These are phyloP conservation scores for Esperia sulphurella DNA, from an alignment of 2,888 invertebrate genomes.

Conservation along the genomic window DNA sequence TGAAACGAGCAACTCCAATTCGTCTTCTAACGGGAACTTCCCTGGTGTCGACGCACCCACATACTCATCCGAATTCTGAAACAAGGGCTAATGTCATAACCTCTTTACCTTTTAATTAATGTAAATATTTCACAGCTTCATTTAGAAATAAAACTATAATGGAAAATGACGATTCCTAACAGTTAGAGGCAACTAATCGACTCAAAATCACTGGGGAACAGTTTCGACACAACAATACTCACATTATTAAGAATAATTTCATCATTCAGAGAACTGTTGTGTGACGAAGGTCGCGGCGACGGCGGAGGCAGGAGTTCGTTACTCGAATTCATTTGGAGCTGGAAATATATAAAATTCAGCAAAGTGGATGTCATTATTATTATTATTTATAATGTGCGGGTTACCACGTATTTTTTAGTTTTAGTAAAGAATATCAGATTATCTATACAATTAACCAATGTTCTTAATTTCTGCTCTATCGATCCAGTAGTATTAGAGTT, in stretches of 20 bases:
- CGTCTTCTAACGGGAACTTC: slow-evolving; percentile 72
- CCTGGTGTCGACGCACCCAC: slow-evolving; percentile 73
- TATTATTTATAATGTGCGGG: no score
- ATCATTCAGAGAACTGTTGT: slow-evolving; percentile 56
- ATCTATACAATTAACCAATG: no score
- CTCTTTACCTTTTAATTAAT: no score
- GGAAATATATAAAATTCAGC: slow-evolving; percentile 15
- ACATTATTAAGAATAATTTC: slow-evolving; percentile 60
- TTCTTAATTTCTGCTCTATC: no score
- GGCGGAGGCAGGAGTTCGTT: slow-evolving; percentile 67
- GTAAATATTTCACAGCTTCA: no score
- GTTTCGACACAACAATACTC: slow-evolving; percentile 15
- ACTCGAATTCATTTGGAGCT: slow-evolving; percentile 61
- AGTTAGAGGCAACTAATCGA: background rate
- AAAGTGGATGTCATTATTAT: no score
- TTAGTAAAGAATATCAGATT: no score
- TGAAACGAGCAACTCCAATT: slow-evolving; percentile 52
- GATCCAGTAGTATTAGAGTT: no score
- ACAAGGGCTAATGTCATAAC: slow-evolving; percentile 3
- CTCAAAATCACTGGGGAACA: background rate
- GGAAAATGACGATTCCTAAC: no score
- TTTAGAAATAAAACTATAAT: no score
- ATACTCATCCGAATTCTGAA: slow-evolving; percentile 65
- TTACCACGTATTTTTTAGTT: no score
- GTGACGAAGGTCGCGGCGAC: slow-evolving; percentile 67